These are phyloP conservation scores for Artibeus jamaicensis DNA, from an alignment of 2,797 vertebrate species.

Conservation along the genomic window DNA sequence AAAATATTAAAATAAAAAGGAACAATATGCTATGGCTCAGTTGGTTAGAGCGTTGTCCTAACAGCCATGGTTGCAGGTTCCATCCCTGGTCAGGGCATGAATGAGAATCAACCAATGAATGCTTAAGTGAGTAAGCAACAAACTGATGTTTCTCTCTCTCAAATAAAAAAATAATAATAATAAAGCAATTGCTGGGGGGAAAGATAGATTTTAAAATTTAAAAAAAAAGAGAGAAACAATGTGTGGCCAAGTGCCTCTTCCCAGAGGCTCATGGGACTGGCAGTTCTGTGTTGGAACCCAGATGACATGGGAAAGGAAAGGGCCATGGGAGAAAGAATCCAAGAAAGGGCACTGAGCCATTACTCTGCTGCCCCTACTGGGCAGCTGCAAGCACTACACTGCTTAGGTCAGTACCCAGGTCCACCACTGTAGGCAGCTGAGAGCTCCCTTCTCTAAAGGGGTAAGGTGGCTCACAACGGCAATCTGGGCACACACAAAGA, in stretches of 20 bases:
- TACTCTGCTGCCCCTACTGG: background rate
- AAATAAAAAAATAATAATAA: too few species aligned
- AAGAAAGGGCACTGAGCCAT: background rate
- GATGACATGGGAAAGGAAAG: background rate
- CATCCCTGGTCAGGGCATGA: too few species aligned
- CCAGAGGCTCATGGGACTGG: background rate
- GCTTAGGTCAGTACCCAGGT: accelerated
- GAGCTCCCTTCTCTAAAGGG: slow-evolving; percentile 21
- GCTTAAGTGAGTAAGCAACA: too few species aligned
- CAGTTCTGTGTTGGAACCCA: background rate
- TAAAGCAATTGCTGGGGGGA: too few species aligned
- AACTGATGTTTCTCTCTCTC: too few species aligned
- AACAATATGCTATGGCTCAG: background rate
- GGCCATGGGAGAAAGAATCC: background rate
- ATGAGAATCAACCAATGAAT: too few species aligned
- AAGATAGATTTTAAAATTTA: too few species aligned
- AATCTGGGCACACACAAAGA: background rate
- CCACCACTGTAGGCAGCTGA: background rate
- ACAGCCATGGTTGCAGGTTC: too few species aligned
- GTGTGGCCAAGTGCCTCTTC: background rate
- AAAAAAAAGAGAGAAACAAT: too few species aligned
- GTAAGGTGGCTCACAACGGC: background rate
- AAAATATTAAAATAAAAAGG: background rate
- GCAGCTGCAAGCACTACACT: background rate
- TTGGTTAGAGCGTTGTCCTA: too few species aligned